These are phyloP conservation scores for Salpingus planirostris DNA, from an alignment of 2,888 invertebrate species.

Conservation along the genomic window DNA sequence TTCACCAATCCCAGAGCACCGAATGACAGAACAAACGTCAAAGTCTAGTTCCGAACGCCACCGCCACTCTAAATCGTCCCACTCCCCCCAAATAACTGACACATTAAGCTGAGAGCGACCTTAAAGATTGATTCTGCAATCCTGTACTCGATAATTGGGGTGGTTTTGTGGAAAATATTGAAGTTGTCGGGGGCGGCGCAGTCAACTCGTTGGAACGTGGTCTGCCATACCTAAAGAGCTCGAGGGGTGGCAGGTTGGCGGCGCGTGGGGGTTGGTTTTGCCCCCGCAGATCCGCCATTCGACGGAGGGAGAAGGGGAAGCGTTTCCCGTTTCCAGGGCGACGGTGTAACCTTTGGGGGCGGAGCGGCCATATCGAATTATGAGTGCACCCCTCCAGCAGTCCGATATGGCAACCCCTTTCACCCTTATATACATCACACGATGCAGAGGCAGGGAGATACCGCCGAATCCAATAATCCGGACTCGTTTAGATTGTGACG, in stretches of 20 bases:
- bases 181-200: neutral
- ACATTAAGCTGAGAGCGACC: no score
- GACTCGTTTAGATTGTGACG: conserved; percentile 38
- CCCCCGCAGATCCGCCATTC: conserved; percentile 30
- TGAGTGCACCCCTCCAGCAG: conserved; percentile 10
- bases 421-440: neutral
- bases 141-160: neutral
- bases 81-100: no score
- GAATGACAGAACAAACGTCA: no score
- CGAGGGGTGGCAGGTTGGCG: conserved; percentile 9
- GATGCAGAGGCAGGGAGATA: neutral
- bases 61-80: no score
- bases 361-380: conserved; percentile 31
- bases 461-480: conserved; percentile 39
- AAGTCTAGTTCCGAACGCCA: no score
- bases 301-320: conserved; percentile 18
- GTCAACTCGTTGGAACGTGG: neutral
- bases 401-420: neutral
- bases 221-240: conserved; percentile 11
- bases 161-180: neutral
- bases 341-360: conserved; percentile 35
- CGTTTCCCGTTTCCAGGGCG: conserved; percentile 29
- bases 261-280: conserved; percentile 11
- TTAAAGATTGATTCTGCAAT: no score
- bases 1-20: no score